Evolutionary conservation across 2,797 vertebrate genomes (phyloP).

Genomic region (Rhodeus uyekii): DNA sequence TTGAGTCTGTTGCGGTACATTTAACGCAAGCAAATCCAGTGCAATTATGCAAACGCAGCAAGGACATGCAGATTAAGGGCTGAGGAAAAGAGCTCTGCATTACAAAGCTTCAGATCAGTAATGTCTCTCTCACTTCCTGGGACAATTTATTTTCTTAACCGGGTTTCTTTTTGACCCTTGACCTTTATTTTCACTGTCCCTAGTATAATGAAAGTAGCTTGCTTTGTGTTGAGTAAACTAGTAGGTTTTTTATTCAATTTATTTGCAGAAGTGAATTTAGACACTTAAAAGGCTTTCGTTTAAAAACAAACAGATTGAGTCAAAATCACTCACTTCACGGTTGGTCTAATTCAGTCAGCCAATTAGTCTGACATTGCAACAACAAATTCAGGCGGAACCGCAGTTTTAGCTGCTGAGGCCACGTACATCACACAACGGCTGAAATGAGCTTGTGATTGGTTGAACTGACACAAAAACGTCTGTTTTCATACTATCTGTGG

Average conservation of each 20-base stretch:
- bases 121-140: not conserved
- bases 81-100: not conserved
- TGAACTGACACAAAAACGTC: not conserved
- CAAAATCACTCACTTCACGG: not conserved
- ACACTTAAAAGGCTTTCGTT: not conserved
- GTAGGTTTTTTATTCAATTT: not conserved
- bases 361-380: conserved; percentile 2
- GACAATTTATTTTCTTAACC: conserved; percentile 20
- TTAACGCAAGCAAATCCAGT: not conserved
- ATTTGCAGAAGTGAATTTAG: not conserved
- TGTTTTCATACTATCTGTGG: not conserved
- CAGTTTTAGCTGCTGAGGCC: conserved; percentile 1
- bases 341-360: conserved; percentile 2
- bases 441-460: not conserved
- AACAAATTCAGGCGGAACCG: not conserved
- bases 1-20: not conserved
- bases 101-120: not conserved
- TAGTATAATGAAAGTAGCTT: not conserved
- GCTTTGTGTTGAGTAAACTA: not conserved
- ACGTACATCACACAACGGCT: not conserved
- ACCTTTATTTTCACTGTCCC: conserved; percentile 1
- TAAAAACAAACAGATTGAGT: conserved; percentile 10
- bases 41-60: not conserved
- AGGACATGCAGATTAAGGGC: conserved; percentile 18
- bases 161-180: not conserved